Evolutionary conservation across 1,140 invertebrate genomes (phyloP).

Genomic region (Brachionus sp.): DNA sequence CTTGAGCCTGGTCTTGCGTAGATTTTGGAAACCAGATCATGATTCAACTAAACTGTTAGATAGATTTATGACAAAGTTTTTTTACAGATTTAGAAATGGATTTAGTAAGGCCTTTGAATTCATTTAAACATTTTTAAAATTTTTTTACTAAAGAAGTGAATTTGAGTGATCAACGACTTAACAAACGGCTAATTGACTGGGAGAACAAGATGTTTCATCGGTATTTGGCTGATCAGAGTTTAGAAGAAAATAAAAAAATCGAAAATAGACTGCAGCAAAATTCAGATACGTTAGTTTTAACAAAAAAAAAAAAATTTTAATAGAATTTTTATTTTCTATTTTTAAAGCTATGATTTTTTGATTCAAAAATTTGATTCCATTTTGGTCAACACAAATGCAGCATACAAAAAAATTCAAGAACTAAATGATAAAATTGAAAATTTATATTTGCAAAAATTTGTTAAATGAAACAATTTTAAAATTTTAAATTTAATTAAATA

Average conservation of each 20-base stretch:
- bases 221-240: neutral
- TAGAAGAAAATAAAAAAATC: neutral
- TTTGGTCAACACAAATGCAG: neutral
- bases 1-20: neutral
- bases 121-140: neutral
- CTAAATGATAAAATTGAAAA: neutral
- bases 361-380: conserved; percentile 29
- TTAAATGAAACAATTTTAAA: no score
- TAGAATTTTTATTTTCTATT: neutral
- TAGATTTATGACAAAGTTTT: neutral
- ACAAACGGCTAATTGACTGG: neutral
- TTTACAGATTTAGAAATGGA: conserved; percentile 27
- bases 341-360: neutral
- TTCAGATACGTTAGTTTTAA: neutral
- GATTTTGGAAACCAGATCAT: neutral
- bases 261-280: neutral
- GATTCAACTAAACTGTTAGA: neutral
- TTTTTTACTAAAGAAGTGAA: neutral
- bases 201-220: neutral
- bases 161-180: neutral
- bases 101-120: neutral
- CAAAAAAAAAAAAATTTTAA: neutral
- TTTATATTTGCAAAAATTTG: neutral
- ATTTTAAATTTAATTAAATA: no score
- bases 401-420: neutral